Base-by-base conservation (phyloP, 1,140 invertebrate species). In the Adoxophyes honmai region DNA sequence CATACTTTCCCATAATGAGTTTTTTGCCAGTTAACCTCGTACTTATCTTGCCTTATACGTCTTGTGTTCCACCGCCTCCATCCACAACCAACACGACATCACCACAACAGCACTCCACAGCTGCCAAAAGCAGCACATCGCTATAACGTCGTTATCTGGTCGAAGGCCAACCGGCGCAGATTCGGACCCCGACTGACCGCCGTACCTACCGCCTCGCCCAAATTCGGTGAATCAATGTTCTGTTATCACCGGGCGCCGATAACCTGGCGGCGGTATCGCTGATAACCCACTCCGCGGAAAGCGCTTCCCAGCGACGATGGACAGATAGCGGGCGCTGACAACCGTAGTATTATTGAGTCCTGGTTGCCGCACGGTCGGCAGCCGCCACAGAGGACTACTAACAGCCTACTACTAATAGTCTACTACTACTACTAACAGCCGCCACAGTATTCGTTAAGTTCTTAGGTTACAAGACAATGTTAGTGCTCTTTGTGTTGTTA, bases 191-290 rank as follows among this genome's bases (percentile, higher is more conserved):
- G 15, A 48, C 5, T 28, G 18, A 48, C 42, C 42, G 21, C 21
- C 10, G 1, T 11, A 7, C 6, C 9, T 1, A 10, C 1, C 18
- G n/a, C 42, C 42, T 16, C 42, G 18, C 42, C 42, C 42, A 48
- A 48, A 11, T 38, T 38, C 10, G 21, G 21, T 28, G 42, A 48
- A 48, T 48, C 42, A 48, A 48, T 48, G 42, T 18, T 33, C 42
- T 11, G 36, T 48, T 48, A 48, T 48, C 42, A 21, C 9, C 42
- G n/a, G n/a, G n/a, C n/a, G 13, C 10, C 4, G 42, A 48, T 48
- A 48, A 48, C 42, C 42, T 48, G 11, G 11, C 42, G 21, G 2
- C 21, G 21, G 21, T 28, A 28, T 48, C 42, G 39, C 8, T 10
- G 42, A 48, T 48, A 48, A 48, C 42, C 39, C 51, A 36, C 28